Evolutionary conservation across 1,140 invertebrate genomes (phyloP).

Genomic region (Ptiloglossa arizonensis): DNA sequence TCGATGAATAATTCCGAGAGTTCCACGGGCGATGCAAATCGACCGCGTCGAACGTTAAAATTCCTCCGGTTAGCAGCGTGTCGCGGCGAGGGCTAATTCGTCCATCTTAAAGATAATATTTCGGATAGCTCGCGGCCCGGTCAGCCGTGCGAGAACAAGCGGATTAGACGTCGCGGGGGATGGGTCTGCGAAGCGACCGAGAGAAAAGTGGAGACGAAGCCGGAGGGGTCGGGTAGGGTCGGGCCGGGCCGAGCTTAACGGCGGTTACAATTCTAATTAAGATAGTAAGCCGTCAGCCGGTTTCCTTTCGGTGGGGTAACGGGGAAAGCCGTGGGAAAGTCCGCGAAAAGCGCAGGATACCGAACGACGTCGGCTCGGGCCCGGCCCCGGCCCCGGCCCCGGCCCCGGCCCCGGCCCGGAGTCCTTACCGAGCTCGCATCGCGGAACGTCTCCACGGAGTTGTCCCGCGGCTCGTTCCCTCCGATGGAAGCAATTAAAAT

Average conservation of each 20-base stretch:
- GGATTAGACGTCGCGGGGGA: neutral
- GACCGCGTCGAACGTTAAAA: slow-evolving; percentile 32
- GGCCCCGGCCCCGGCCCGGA: neutral
- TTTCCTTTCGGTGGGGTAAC: neutral
- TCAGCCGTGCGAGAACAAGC: neutral
- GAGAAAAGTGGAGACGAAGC: neutral
- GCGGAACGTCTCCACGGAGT: slow-evolving; percentile 35
- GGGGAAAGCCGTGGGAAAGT: slow-evolving; percentile 16
- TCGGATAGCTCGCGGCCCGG: neutral
- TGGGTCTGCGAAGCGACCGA: neutral
- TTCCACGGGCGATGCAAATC: slow-evolving; percentile 13
- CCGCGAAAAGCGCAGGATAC: neutral
- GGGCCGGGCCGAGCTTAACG: slow-evolving; percentile 8
- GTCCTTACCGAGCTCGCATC: slow-evolving; percentile 9
- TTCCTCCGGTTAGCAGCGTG: neutral
- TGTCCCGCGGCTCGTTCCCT: slow-evolving; percentile 34
- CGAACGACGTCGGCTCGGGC: neutral
- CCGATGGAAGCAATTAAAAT: slow-evolving; percentile 56
- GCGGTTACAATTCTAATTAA: slow-evolving; percentile 42
- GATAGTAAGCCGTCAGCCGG: slow-evolving; percentile 21
- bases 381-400: too few relatives aligned
- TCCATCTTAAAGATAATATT: neutral
- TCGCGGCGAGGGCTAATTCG: neutral
- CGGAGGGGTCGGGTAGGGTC: too few relatives aligned
- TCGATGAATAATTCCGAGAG: slow-evolving; percentile 29